Conservation (phyloP, 2,888 invertebrate genomes). For the Eupsilia transversa region DNA sequence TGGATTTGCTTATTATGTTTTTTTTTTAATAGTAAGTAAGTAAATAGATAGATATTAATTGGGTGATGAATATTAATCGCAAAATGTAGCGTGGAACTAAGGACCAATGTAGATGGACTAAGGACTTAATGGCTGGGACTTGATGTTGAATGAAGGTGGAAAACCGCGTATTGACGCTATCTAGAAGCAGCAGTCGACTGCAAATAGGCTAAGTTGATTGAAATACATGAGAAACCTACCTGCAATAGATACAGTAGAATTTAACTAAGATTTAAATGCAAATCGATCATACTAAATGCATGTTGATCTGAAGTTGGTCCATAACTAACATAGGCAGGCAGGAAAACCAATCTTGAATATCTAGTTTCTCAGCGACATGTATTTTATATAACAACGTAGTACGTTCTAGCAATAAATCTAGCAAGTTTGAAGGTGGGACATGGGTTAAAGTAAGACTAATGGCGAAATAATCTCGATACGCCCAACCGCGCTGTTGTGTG, state of each 20-base stretch:
- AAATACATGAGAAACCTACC: neutral
- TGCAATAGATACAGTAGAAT: neutral
- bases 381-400: constrained; percentile 52
- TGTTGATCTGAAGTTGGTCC: neutral
- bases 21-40: too few relatives aligned
- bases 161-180: neutral
- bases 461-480: constrained; percentile 62
- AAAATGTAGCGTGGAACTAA: too few relatives aligned
- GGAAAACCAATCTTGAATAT: constrained; percentile 39
- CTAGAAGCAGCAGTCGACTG: neutral
- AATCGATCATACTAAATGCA: neutral
- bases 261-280: constrained; percentile 16
- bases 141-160: neutral
- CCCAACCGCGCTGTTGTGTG: constrained; percentile 42
- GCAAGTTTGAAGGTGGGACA: constrained; percentile 62
- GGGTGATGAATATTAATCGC: neutral
- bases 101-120: neutral
- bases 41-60: neutral
- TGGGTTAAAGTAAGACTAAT: constrained; percentile 66
- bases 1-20: constrained; percentile 6
- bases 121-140: neutral
- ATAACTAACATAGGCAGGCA: neutral
- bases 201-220: neutral
- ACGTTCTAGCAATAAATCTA: constrained; percentile 61
- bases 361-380: constrained; percentile 24